Percentiles rank a stretch among this genome's conserved stretches.
These are phyloP conservation scores for Drosophila peninsularis DNA, from an alignment of 2,888 invertebrate species.

Conservation along the genomic window DNA sequence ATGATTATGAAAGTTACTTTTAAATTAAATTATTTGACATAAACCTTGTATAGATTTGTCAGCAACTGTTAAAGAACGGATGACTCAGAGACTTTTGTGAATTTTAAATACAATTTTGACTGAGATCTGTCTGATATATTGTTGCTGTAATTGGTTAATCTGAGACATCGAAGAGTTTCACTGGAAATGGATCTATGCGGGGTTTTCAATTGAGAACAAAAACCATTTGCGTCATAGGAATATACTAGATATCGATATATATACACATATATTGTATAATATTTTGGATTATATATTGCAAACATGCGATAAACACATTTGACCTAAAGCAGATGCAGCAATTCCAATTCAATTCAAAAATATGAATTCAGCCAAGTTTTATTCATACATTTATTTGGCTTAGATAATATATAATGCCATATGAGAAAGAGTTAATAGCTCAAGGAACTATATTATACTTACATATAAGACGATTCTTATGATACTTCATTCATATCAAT, in stretches of 20 bases:
- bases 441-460: no score
- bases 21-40: background rate
- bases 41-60: background rate
- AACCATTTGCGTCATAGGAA: background rate
- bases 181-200: background rate
- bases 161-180: background rate
- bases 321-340: background rate
- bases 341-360: background rate
- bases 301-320: constrained; percentile 1
- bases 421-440: no score
- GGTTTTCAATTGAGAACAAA: background rate
- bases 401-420: no score
- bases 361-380: no score
- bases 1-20: constrained; percentile 3
- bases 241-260: background rate
- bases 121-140: background rate
- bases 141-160: background rate
- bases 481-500: no score
- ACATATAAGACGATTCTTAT: no score
- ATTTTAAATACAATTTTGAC: background rate
- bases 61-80: background rate
- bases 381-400: no score
- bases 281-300: background rate
- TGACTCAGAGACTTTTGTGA: background rate
- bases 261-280: background rate